A percentile compares a stretch with the other conserved stretches of the same genome.
These are phyloP conservation scores for Osmerus eperlanus DNA, from an alignment of 2,113 vertebrate species.

Conservation along the genomic window DNA sequence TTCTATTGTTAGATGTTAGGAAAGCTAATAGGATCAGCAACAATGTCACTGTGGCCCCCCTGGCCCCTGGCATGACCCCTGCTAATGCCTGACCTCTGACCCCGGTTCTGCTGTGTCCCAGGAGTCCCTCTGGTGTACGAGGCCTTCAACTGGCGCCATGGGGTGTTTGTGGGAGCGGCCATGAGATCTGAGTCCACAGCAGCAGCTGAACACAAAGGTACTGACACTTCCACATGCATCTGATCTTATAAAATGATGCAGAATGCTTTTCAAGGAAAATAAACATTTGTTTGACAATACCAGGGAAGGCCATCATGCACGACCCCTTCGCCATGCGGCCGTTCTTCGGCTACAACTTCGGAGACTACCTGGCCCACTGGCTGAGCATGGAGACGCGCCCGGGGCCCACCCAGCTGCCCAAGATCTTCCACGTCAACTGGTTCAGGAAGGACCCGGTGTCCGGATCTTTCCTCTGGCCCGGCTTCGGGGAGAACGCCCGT, in stretches of 20 bases:
- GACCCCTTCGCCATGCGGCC: constrained; percentile 98
- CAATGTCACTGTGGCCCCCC: not conserved
- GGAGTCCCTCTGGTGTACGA: constrained; percentile 95
- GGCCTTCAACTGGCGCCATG: constrained; percentile 92
- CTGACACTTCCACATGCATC: constrained; percentile 6
- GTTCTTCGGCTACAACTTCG: constrained; percentile 99
- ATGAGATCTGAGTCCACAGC: constrained; percentile 98
- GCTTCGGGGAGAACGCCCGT: constrained; percentile 89
- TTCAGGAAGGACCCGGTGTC: constrained; percentile 86
- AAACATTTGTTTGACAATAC: not conserved
- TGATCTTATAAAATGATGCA: no score
- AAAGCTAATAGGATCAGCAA: not conserved
- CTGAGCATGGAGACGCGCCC: constrained; percentile 87
- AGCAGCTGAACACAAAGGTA: constrained; percentile 95
- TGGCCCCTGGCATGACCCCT: constrained; percentile 59
- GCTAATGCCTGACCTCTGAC: constrained; percentile 23
- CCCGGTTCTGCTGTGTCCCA: constrained; percentile 40
- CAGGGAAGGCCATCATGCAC: constrained; percentile 93
- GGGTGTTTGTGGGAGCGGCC: constrained; percentile 91
- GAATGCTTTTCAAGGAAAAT: not conserved
- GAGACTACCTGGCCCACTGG: constrained; percentile 95
- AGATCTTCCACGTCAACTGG: constrained; percentile 99
- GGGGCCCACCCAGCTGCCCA: constrained; percentile 79
- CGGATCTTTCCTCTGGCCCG: constrained; percentile 89
- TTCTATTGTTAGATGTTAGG: no score